These are phyloP conservation scores for Ochotona princeps DNA, from an alignment of 2,113 vertebrate species.

Conservation along the genomic window DNA sequence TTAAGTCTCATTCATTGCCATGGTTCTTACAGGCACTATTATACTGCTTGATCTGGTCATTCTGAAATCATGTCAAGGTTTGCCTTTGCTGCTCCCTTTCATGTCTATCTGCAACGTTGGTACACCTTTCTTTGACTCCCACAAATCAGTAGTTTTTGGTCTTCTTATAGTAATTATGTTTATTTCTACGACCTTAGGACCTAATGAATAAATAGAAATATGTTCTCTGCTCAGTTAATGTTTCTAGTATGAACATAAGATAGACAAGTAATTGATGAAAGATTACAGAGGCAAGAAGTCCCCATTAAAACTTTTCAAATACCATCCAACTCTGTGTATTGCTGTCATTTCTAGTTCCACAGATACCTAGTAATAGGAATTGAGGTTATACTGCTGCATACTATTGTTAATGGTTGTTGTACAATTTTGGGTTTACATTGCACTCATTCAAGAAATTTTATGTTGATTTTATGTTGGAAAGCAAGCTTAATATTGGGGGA, in stretches of 20 bases:
- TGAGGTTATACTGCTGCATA: not conserved
- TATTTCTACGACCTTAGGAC: not conserved
- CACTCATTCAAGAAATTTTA: not conserved
- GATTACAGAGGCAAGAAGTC: not conserved
- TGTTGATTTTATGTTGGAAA: not conserved
- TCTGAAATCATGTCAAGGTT: not conserved
- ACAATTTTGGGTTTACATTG: not conserved
- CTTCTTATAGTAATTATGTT: not conserved
- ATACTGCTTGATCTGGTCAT: not conserved
- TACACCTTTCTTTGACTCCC: not conserved
- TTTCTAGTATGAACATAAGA: not conserved
- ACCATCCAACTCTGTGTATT: not conserved
- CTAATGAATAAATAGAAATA: not conserved
- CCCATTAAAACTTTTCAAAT: not conserved
- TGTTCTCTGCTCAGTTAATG: not conserved
- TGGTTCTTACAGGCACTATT: not conserved
- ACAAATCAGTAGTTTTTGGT: not conserved
- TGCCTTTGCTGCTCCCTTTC: not conserved
- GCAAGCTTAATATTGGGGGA: not conserved
- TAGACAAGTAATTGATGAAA: not conserved
- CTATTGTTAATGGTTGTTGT: not conserved
- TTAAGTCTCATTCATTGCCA: not conserved
- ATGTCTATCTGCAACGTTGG: no score
- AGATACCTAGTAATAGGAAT: not conserved
- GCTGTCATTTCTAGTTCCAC: not conserved